Conservation (phyloP, 2,888 invertebrate species). For the Oscheius myriophilus region DNA sequence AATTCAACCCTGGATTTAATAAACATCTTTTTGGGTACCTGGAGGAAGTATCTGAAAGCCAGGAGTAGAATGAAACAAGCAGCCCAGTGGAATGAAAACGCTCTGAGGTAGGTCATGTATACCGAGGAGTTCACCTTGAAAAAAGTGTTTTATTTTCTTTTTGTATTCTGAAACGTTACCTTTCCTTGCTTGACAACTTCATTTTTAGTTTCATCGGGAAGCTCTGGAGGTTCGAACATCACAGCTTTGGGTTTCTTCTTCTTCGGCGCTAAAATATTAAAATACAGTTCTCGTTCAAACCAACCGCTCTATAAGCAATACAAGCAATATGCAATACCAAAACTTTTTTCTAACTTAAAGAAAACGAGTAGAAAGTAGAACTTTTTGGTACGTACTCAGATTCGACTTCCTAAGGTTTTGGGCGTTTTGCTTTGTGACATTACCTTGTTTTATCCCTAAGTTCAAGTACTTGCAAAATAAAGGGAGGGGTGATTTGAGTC, state of each 20-base stretch:
- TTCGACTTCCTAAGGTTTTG: no score
- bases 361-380: no score
- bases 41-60: constrained; percentile 12
- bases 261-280: constrained; percentile 15
- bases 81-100: constrained; percentile 20
- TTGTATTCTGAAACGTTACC: neutral
- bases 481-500: no score
- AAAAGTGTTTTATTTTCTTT: neutral
- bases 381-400: no score
- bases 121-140: constrained; percentile 11
- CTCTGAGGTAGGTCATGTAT: constrained; percentile 19
- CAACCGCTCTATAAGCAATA: no score
- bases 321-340: no score
- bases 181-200: constrained; percentile 27
- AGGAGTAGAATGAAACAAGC: constrained; percentile 14
- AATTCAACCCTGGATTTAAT: neutral
- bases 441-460: no score
- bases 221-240: constrained; percentile 40
- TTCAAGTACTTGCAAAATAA: no score
- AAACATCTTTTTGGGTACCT: constrained; percentile 6
- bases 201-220: constrained; percentile 17
- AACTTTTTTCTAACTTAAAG: no score
- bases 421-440: no score
- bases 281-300: no score
- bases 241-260: constrained; percentile 39